Base-by-base conservation (phyloP, 2,113 vertebrate genomes). In the Chloropsis hardwickii region DNA sequence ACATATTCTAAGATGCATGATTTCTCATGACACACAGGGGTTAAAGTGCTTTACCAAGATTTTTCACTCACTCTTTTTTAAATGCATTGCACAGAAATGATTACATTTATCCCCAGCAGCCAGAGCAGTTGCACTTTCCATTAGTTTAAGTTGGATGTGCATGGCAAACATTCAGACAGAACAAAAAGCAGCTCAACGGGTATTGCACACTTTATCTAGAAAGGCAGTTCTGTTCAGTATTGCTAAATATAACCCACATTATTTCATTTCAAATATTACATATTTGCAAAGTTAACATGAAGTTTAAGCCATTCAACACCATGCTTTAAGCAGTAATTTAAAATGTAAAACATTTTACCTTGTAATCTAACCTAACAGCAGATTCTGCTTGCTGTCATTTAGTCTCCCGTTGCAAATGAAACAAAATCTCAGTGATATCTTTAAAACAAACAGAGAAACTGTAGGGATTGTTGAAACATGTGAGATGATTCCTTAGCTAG, bases 301-400 rank as follows among this genome's bases (percentile, higher is more conserved):
- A 35, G 33, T 89, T 95, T 64, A 91, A 96, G 96, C 92, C 96
- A 97, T 97, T 96, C 81, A 90, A 96, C 91, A 76, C 85, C 90
- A 98, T 95, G 80, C 97, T 96, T 93, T 92, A 98, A 97, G 86
- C 94, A 97, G 81, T 96, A 98, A 97, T 96, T 98, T 97, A 97
- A 97, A 98, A 98, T 87, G 81, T 57, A 97, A 98, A 98, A 94
- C 86, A 72, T 94, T 97, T 98, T 98, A 98, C 98, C 98, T 98
- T 98, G 95, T 97, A 96, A 97, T 97, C 96, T 98, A 98, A 98
- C 97, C 97, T 98, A 98, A 96, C 80, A 98, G 98, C 95, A 97
- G 98, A 94, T 79, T 98, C 96, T 98, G 96, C 94, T 95, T 97
- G 97, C 84, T 97, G 94, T 94, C 97, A 97, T 97, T 98, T 97